Percentiles rank a stretch among this genome's conserved stretches.
These are phyloP conservation scores for Lycia hirtaria DNA, from an alignment of 2,888 invertebrate species.

Conservation along the genomic window DNA sequence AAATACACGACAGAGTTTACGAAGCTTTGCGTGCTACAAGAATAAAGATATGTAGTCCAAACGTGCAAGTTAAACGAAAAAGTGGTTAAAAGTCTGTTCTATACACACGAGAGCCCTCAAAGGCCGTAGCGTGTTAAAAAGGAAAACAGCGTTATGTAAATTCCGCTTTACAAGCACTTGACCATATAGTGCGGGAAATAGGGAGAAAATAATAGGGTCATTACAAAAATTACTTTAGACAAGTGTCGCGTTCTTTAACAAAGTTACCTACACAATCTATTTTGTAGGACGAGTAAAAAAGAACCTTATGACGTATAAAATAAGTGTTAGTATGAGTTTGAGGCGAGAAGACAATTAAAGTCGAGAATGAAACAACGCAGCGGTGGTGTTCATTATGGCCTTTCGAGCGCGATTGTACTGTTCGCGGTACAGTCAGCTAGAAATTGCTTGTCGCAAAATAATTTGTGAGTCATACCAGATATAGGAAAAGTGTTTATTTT, in stretches of 20 bases:
- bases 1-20: conserved; percentile 29
- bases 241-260: conserved; percentile 56
- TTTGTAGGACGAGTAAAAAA: conserved; percentile 35
- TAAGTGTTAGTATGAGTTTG: conserved; percentile 46
- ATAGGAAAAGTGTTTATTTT: no score
- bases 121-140: conserved; percentile 44
- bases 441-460: background rate
- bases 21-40: conserved; percentile 27
- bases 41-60: conserved; percentile 47
- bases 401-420: conserved; percentile 27
- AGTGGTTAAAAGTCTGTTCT: conserved; percentile 41
- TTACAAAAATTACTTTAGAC: conserved; percentile 66
- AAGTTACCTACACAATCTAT: conserved; percentile 52
- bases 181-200: conserved; percentile 62
- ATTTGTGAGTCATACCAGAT: background rate
- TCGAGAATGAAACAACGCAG: conserved; percentile 52
- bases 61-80: conserved; percentile 39
- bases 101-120: conserved; percentile 49
- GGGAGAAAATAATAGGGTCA: conserved; percentile 69
- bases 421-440: conserved; percentile 11
- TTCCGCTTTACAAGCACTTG: conserved; percentile 57
- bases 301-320: conserved; percentile 37
- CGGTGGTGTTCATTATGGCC: conserved; percentile 54
- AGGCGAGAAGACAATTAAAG: conserved; percentile 51
- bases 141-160: conserved; percentile 59